Conservation (phyloP, 2,888 invertebrate species). For the Luffia ferchaultella region DNA sequence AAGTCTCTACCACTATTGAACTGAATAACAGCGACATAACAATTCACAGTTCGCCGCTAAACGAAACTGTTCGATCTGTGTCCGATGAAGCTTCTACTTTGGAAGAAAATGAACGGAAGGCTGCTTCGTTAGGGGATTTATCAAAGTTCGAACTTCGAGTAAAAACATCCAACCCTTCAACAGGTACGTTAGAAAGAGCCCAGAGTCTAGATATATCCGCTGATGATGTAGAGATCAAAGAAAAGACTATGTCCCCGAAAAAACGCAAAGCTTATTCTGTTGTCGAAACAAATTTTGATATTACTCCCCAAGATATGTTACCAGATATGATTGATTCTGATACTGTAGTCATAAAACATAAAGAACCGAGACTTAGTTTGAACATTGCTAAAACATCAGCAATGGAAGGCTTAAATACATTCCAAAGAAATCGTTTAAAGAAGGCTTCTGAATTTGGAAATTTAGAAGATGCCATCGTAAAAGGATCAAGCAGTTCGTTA, state of each 20-base stretch:
- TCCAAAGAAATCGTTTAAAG: constrained; percentile 73
- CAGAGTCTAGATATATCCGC: constrained; percentile 80
- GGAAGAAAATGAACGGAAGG: constrained; percentile 74
- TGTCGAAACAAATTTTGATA: constrained; percentile 52
- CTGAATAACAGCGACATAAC: constrained; percentile 78
- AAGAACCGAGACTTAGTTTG: constrained; percentile 65
- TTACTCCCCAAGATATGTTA: constrained; percentile 42
- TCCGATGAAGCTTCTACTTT: constrained; percentile 54
- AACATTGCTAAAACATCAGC: constrained; percentile 59
- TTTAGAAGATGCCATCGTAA: constrained; percentile 77
- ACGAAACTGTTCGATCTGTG: constrained; percentile 46
- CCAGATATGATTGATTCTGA: constrained; percentile 52
- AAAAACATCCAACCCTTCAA: constrained; percentile 48
- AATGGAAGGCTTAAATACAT: constrained; percentile 72
- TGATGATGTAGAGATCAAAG: constrained; percentile 52
- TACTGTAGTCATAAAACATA: constrained; percentile 49
- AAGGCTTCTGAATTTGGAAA: constrained; percentile 81
- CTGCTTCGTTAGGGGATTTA: constrained; percentile 81
- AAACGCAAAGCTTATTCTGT: constrained; percentile 73
- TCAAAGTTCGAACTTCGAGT: constrained; percentile 69
- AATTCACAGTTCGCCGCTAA: constrained; percentile 73
- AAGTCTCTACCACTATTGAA: constrained; percentile 73
- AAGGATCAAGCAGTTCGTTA: constrained; percentile 53
- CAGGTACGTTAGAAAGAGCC: constrained; percentile 76
- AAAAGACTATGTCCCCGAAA: constrained; percentile 59